phyloP scores from a whole-genome alignment of 2,113 vertebrate species.

The Marmota flaviventris region DNA sequence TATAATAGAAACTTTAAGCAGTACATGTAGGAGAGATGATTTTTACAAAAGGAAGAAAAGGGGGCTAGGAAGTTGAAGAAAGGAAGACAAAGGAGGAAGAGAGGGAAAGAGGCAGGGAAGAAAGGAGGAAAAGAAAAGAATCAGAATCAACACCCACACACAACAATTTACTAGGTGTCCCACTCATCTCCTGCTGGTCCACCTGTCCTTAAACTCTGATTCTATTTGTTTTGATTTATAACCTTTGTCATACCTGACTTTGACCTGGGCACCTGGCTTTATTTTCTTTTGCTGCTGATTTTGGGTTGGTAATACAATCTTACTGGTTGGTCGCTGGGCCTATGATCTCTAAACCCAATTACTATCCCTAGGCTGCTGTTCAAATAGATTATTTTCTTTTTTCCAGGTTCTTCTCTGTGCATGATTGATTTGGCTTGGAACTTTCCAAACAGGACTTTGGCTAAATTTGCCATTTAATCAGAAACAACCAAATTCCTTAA shows the following conservation, averaged over 20 bases:
- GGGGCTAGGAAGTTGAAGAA: not conserved
- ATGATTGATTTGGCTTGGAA: not conserved
- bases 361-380: not conserved
- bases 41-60: slow-evolving; percentile 10
- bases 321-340: not conserved
- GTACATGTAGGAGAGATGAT: not conserved
- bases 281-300: slow-evolving; percentile 8
- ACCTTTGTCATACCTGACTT: not conserved
- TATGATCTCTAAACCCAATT: not conserved
- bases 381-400: not conserved
- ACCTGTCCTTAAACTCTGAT: not conserved
- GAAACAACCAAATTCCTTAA: not conserved
- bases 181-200: not conserved
- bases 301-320: not conserved
- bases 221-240: not conserved
- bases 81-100: not conserved
- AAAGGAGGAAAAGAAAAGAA: not conserved
- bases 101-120: not conserved
- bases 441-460: slow-evolving; percentile 36
- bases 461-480: slow-evolving; percentile 46
- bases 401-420: not conserved
- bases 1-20: not conserved
- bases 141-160: not conserved
- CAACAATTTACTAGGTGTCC: not conserved
- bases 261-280: not conserved